Conservation (phyloP, 2,888 invertebrate species). For the Masnerella sp. region DNA sequence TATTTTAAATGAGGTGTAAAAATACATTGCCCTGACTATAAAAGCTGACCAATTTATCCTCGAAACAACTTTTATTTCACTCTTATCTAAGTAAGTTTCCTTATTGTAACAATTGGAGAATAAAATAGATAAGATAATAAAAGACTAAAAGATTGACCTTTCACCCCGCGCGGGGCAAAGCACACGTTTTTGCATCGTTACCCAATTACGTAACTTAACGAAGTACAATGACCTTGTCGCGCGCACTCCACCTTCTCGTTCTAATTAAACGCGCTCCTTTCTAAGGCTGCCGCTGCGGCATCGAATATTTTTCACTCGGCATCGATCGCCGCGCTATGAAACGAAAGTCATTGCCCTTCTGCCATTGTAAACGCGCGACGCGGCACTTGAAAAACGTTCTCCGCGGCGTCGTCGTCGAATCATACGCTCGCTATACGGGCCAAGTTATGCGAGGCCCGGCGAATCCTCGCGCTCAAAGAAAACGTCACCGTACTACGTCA, state of each 20-base stretch:
- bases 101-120: no score
- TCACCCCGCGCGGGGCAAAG: not conserved
- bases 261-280: slow-evolving; percentile 56
- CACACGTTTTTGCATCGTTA: slow-evolving; percentile 34
- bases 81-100: no score
- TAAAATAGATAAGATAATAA: no score
- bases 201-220: slow-evolving; percentile 40
- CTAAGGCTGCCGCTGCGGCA: slow-evolving; percentile 52
- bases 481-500: slow-evolving; percentile 46
- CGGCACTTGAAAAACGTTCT: slow-evolving; percentile 52
- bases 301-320: slow-evolving; percentile 52
- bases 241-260: slow-evolving; percentile 51
- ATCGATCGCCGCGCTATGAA: slow-evolving; percentile 49
- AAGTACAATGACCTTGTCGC: slow-evolving; percentile 57
- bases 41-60: no score
- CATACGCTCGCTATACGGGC: slow-evolving; percentile 45
- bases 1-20: no score
- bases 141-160: no score
- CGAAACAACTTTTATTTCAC: no score
- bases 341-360: slow-evolving; percentile 57
- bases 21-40: no score
- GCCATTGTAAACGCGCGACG: slow-evolving; percentile 49
- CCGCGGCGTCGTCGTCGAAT: slow-evolving; percentile 44
- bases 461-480: slow-evolving; percentile 44
- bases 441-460: slow-evolving; percentile 48